These are phyloP conservation scores for Flabesymbios commensalis DNA, from an alignment of 2,888 invertebrate genomes.

Conservation along the genomic window DNA sequence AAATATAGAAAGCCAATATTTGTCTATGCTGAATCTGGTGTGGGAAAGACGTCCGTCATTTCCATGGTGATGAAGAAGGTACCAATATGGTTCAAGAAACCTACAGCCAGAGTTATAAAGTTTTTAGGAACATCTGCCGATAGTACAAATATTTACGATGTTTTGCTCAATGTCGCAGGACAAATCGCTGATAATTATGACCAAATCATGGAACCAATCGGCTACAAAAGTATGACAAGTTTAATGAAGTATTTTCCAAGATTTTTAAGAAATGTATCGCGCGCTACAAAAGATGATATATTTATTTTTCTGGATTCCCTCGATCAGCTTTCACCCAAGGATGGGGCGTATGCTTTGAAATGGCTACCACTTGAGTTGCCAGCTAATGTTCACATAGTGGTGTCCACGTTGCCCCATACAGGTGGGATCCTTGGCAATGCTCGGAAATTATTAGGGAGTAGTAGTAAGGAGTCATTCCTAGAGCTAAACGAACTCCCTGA, in stretches of 20 bases:
- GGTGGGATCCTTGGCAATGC: constrained; percentile 42
- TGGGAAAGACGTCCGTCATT: constrained; percentile 34
- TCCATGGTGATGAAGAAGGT: constrained; percentile 20
- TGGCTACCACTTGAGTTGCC: constrained; percentile 52
- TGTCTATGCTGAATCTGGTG: constrained; percentile 18
- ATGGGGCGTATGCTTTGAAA: constrained; percentile 43
- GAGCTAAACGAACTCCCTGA: constrained; percentile 43
- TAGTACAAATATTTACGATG: constrained; percentile 31
- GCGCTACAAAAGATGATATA: constrained; percentile 39
- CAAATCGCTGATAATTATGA: constrained; percentile 39
- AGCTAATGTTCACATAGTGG: constrained; percentile 44
- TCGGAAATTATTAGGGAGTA: constrained; percentile 28
- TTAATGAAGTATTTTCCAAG: constrained; percentile 44
- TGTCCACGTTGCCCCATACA: constrained; percentile 47
- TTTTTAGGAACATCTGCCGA: constrained; percentile 43
- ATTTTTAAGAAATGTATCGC: constrained; percentile 42
- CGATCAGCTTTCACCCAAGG: constrained; percentile 44
- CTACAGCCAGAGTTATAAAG: constrained; percentile 31
- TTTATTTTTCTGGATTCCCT: constrained; percentile 53
- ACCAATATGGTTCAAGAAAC: constrained; percentile 19
- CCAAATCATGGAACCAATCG: constrained; percentile 46
- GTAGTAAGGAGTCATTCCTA: constrained; percentile 38
- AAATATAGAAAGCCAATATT: constrained; percentile 9
- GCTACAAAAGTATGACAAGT: constrained; percentile 34
- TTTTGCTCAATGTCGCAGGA: constrained; percentile 32